A percentile compares a stretch with the other conserved stretches of the same genome.
Conservation (phyloP, 2,888 invertebrate species). For the Carabus problematicus region DNA sequence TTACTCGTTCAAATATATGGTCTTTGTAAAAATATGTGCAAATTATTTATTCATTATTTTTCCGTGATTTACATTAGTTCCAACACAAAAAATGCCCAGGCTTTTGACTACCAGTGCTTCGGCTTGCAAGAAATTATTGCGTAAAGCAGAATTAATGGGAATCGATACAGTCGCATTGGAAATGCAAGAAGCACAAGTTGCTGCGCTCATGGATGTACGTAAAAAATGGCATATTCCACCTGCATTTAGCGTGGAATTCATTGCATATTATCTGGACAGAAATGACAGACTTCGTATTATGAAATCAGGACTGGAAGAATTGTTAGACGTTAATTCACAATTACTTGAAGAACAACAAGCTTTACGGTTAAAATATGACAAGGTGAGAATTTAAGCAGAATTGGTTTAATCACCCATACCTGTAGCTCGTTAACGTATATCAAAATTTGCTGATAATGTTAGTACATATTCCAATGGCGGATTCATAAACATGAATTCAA, state of each 20-base stretch:
- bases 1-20: neutral
- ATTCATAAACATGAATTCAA: neutral
- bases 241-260: constrained; percentile 93
- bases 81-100: constrained; percentile 93
- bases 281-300: constrained; percentile 82
- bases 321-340: constrained; percentile 75
- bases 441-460: too few relatives aligned
- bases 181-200: constrained; percentile 82
- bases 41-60: constrained; percentile 23
- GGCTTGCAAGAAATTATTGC: constrained; percentile 80
- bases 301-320: constrained; percentile 77
- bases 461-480: too few relatives aligned
- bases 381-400: constrained; percentile 59
- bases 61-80: constrained; percentile 66
- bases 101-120: constrained; percentile 89
- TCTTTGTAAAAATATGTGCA: constrained; percentile 18
- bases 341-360: constrained; percentile 80
- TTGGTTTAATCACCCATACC: too few relatives aligned
- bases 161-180: constrained; percentile 83
- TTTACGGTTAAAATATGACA: constrained; percentile 79
- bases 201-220: constrained; percentile 82
- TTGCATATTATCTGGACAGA: constrained; percentile 91
- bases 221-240: constrained; percentile 95
- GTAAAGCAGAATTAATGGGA: constrained; percentile 91
- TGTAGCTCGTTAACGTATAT: too few relatives aligned